Base-by-base conservation (phyloP, 1,140 invertebrate species). In the Rhopalosiphum padi region DNA sequence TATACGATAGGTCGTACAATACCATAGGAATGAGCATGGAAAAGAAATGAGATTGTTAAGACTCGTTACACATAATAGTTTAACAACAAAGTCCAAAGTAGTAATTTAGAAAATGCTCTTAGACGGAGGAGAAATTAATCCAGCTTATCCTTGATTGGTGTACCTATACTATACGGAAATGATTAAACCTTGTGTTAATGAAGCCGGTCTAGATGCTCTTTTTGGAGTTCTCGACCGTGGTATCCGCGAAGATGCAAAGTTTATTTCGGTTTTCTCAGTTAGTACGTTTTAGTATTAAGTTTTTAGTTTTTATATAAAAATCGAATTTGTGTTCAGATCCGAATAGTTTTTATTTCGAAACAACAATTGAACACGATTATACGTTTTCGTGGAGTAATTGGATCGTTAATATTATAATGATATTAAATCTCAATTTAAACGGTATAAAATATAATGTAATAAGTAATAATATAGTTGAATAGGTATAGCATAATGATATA, bases 71-170 rank as follows among this genome's bases (percentile, higher is more conserved):
- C 86, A 35, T 25, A 22, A 51, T 51, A 87, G 86, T 87, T 87
- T 18, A 35, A 48, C 46, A 35, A n/a, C n/a, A n/a, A 87, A 51
- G 86, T 87, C 30, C 30, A 51, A 87, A n/a, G 86, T 51, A 51
- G 86, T 87, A n/a, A 87, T 48, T 48, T 46, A 87, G 86, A 46
- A 87, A 51, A 87, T 87, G 46, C 51, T 87, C 18, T 51, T 35
- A 21, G 30, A 35, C 25, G 30, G 3, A 46, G 30, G 8, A 87
- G 18, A 87, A 48, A 48, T 87, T 87, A 87, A 87, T 87, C 86
- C 46, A 4, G 46, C 30, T 87, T 35, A 87, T 48, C 86, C 86
- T 6, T 87, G 21, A 6, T 48, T 48, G 15, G 30, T 87, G 30
- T 35, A 77, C 1, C n/a, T 77, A 77, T 23, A 53, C 53, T 53